These are phyloP conservation scores for Calliopum simillimum DNA, from an alignment of 2,888 invertebrate genomes.

Conservation along the genomic window DNA sequence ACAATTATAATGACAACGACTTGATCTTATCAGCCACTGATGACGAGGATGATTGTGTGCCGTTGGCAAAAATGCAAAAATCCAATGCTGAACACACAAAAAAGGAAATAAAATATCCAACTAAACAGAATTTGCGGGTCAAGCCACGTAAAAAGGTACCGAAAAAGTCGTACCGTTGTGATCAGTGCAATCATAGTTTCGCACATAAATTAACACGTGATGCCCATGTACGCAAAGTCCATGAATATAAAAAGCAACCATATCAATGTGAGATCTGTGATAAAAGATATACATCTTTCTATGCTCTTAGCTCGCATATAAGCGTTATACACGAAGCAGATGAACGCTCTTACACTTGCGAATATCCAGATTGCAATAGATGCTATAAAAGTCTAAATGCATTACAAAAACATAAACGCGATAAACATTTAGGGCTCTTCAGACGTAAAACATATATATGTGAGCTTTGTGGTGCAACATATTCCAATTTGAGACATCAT, in stretches of 20 bases:
- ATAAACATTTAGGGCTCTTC: conserved; percentile 33
- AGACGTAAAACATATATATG: conserved; percentile 38
- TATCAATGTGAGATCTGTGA: conserved; percentile 40
- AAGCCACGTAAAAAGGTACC: conserved; percentile 47
- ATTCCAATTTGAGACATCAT: conserved; percentile 61
- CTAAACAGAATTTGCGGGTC: conserved; percentile 5
- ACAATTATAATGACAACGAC: conserved; percentile 36
- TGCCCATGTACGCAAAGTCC: conserved; percentile 39
- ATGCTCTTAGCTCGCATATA: conserved; percentile 40
- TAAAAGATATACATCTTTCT: conserved; percentile 40
- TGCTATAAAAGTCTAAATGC: conserved; percentile 39
- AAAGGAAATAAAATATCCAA: conserved; percentile 38
- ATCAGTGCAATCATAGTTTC: conserved; percentile 40
- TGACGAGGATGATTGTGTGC: conserved; percentile 19
- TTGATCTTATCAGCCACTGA: too few relatives aligned
- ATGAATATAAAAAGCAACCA: conserved; percentile 35
- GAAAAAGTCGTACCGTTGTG: conserved; percentile 52
- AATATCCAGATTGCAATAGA: conserved; percentile 39
- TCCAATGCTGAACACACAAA: conserved; percentile 22
- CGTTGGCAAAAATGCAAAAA: background rate
- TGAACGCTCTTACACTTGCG: conserved; percentile 50
- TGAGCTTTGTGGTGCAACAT: conserved; percentile 44
- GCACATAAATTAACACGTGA: conserved; percentile 40
- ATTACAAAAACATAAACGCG: conserved; percentile 38
- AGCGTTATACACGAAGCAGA: conserved; percentile 44